phyloP scores from a whole-genome alignment of 1,140 invertebrate species.

The Zaprionus ornatus region DNA sequence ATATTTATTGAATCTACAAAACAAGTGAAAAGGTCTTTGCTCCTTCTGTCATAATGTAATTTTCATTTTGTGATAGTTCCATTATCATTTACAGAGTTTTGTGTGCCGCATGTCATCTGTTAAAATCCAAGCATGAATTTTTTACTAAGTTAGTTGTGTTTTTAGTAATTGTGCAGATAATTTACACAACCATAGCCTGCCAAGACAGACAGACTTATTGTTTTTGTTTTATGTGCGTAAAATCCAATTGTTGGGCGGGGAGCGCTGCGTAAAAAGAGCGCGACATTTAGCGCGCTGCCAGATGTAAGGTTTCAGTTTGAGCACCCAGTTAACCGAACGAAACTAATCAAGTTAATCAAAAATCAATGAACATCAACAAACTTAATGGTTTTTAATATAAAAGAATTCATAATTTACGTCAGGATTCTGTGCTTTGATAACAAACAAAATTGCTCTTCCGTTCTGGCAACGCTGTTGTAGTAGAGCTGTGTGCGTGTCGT shows the following conservation, averaged over 20 bases:
- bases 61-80: neutral
- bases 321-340: neutral
- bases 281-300: constrained; percentile 34
- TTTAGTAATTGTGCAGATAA: neutral
- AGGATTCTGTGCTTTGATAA: constrained; percentile 32
- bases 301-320: constrained; percentile 1
- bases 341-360: neutral
- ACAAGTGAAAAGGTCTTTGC: neutral
- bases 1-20: neutral
- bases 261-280: constrained; percentile 46
- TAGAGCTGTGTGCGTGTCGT: constrained; percentile 38
- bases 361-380: neutral
- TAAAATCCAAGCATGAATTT: neutral
- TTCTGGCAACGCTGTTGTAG: constrained; percentile 35
- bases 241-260: constrained; percentile 18
- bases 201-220: neutral
- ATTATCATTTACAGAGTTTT: neutral
- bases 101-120: neutral
- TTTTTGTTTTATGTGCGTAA: constrained; percentile 28
- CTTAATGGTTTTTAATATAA: constrained; percentile 5
- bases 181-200: neutral
- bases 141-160: neutral
- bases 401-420: neutral
- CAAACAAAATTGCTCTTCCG: constrained; percentile 9
- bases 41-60: neutral